Conservation (phyloP, 2,113 vertebrate genomes). For the Alligator mississippiensis region DNA sequence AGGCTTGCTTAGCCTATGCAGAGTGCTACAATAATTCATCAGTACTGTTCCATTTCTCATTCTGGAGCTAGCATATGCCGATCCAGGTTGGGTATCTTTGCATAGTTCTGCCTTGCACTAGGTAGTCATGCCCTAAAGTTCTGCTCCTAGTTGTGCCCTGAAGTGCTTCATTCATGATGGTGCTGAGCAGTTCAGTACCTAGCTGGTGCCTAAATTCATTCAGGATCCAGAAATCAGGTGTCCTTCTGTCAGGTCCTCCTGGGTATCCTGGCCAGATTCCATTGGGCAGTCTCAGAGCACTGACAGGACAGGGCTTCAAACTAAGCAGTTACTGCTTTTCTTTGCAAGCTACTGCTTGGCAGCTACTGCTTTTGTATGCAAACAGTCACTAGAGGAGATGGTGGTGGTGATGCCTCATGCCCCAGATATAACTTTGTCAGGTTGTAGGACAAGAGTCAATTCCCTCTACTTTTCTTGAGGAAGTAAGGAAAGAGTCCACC, state of each 20-base stretch:
- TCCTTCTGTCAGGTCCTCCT: not conserved
- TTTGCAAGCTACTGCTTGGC: not conserved
- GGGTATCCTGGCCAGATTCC: too few relatives aligned
- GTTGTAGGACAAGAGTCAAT: too few relatives aligned
- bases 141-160: not conserved
- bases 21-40: too few relatives aligned
- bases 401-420: not conserved
- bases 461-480: not conserved
- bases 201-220: not conserved
- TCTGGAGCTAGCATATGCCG: too few relatives aligned
- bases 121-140: not conserved
- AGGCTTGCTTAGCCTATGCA: too few relatives aligned
- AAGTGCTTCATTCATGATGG: not conserved
- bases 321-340: not conserved
- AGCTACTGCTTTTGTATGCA: not conserved
- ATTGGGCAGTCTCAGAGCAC: too few relatives aligned
- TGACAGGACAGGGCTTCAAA: not conserved
- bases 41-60: too few relatives aligned
- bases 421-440: too few relatives aligned
- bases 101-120: too few relatives aligned
- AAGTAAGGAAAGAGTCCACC: not conserved
- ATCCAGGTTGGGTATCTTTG: too few relatives aligned
- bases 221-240: slow-evolving; percentile 11
- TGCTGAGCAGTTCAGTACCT: not conserved
- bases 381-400: not conserved